Evolutionary conservation across 2,797 vertebrate species (phyloP).

Genomic region (Liparis tanakae): DNA sequence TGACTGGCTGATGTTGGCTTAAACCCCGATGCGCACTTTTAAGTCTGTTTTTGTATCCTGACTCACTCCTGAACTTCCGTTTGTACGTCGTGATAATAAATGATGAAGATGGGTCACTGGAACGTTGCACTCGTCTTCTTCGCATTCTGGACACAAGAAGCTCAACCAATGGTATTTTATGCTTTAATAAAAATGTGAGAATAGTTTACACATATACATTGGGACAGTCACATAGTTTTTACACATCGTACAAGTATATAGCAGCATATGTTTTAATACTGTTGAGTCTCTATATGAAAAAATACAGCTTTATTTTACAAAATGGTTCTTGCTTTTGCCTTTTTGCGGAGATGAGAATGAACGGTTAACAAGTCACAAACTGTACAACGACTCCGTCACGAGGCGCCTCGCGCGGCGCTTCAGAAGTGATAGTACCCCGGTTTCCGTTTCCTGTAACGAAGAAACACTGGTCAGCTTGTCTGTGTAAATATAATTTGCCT

Average conservation of each 20-base stretch:
- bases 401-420: slow-evolving; percentile 63
- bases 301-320: slow-evolving; percentile 95
- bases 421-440: slow-evolving; percentile 89
- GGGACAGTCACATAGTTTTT: slow-evolving; percentile 83
- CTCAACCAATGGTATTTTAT: slow-evolving; percentile 71
- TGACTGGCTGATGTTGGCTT: neutral
- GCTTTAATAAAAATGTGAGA: slow-evolving; percentile 88
- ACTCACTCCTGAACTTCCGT: slow-evolving; percentile 11
- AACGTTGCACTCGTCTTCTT: neutral
- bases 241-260: slow-evolving; percentile 87
- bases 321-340: slow-evolving; percentile 81
- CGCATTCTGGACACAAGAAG: no score
- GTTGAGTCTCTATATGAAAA: slow-evolving; percentile 91
- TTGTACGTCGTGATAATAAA: slow-evolving; percentile 60
- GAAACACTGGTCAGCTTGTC: no score
- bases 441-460: slow-evolving; percentile 90
- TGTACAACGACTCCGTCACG: slow-evolving; percentile 69
- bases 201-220: slow-evolving; percentile 88
- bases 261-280: slow-evolving; percentile 88
- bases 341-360: slow-evolving; percentile 66
- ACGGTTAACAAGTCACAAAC: slow-evolving; percentile 73
- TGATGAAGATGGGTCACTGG: slow-evolving; percentile 14
- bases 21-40: slow-evolving; percentile 21
- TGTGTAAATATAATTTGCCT: no score
- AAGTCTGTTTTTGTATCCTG: slow-evolving; percentile 1